Percentiles rank a stretch among this genome's conserved stretches.
Conservation (phyloP, 2,888 invertebrate genomes). For the Morpho achilles region DNA sequence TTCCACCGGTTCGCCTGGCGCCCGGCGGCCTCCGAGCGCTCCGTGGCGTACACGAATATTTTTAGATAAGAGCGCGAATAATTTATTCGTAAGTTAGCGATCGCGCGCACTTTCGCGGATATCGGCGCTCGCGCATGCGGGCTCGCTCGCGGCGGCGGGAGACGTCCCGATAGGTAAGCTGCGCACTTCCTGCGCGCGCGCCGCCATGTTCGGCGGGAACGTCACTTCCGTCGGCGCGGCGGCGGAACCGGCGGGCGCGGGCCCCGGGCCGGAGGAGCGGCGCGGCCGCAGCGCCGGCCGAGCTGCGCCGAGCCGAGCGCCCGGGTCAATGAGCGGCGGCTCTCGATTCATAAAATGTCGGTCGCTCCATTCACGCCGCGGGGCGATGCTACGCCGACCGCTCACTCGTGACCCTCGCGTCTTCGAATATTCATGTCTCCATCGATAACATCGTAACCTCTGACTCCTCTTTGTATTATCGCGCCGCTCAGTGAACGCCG, state of each 20-base stretch:
- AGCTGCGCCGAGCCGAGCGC: constrained; percentile 46
- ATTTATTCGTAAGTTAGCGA: constrained; percentile 75
- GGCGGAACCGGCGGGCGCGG: constrained; percentile 49
- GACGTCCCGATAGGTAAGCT: constrained; percentile 77
- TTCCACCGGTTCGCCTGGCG: constrained; percentile 55
- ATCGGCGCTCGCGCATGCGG: constrained; percentile 66
- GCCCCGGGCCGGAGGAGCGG: constrained; percentile 45
- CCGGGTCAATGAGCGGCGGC: constrained; percentile 71
- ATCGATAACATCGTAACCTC: constrained; percentile 76
- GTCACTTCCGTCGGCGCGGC: constrained; percentile 66
- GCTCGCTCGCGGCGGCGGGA: constrained; percentile 51
- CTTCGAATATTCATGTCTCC: constrained; percentile 78
- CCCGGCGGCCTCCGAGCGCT: constrained; percentile 52
- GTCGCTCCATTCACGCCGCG: constrained; percentile 75
- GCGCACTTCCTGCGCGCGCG: constrained; percentile 78
- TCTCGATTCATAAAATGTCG: constrained; percentile 78
- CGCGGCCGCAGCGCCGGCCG: constrained; percentile 51
- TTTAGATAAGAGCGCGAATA: constrained; percentile 77
- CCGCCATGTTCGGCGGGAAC: constrained; percentile 74
- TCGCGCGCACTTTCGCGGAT: constrained; percentile 73
- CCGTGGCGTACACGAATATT: constrained; percentile 72
- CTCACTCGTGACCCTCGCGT: constrained; percentile 78
- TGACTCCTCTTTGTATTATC: constrained; percentile 76
- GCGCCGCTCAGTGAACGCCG: constrained; percentile 69
- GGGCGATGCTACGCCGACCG: constrained; percentile 68